Base-by-base conservation (phyloP, 2,888 invertebrate genomes). In the Platypus cylindrus region DNA sequence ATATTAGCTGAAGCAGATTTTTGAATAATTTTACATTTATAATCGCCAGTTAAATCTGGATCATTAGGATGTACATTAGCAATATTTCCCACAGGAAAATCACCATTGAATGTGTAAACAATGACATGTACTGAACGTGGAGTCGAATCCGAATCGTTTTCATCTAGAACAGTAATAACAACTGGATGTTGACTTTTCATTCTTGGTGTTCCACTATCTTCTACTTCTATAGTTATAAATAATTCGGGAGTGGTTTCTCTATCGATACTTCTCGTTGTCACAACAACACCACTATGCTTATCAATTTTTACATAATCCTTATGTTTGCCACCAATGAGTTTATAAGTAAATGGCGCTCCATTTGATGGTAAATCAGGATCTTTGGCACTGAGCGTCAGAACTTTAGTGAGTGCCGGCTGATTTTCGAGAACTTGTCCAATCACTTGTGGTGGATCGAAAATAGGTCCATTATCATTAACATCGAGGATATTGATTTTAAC, bases 41-140 rank as follows among this genome's bases (percentile, higher is more conserved):
- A 94, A 52, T 87, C 81, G 3, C 93, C 94, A 32, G 77, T 75
- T n/a, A 75, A 72, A 58, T 95, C 94, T 1, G 80, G 76, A 65
- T 95, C 95, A 53, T 86, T 82, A 1, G 95, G 95, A 60, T 81
- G 84, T 0, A 94, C 83, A 59, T 90, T 77, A 5, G 90, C 94
- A 43, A 95, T 79, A 62, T 80, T 82, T n/a, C 83, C 83, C 14
- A 72, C 56, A 0, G 86, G 82, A 49, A 80, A 73, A 41, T 72
- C 69, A 34, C 77, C 78, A 51, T 86, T 81, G 51, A 83, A 80
- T 1, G 81, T 70, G 52, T 82, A 76, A 2, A 89, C 77, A 31
- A 83, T 63, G 13, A 89, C 73, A 50, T 84, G 83, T 1, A 84
- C 83, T 7, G 81, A 80, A 50, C 93, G 71, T 13, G 89, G 71